These are phyloP conservation scores for Synanthedon formicaeformis DNA, from an alignment of 2,888 invertebrate genomes.

Conservation along the genomic window DNA sequence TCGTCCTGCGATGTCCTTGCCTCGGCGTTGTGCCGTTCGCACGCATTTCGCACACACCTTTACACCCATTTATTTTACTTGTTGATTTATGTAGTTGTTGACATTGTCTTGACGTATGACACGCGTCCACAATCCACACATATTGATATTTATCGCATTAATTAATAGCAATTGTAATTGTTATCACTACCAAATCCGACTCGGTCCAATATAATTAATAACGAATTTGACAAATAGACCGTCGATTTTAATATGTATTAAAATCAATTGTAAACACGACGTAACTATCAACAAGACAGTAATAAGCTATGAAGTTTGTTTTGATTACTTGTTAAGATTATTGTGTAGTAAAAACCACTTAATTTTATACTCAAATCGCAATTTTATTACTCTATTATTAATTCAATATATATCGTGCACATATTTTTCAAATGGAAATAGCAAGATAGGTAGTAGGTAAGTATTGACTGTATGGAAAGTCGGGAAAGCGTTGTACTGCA, in stretches of 20 bases:
- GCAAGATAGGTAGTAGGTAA: too few relatives aligned
- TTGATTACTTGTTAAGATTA: too few relatives aligned
- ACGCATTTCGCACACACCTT: slow-evolving; percentile 27
- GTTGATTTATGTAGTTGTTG: slow-evolving; percentile 8
- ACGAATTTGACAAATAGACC: slow-evolving; percentile 3
- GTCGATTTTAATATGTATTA: too few relatives aligned
- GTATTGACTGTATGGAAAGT: slow-evolving; percentile 34
- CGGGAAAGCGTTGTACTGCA: slow-evolving; percentile 49
- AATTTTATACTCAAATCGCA: too few relatives aligned
- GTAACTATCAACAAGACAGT: too few relatives aligned
- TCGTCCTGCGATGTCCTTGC: slow-evolving; percentile 61
- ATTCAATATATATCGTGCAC: too few relatives aligned
- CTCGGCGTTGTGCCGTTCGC: slow-evolving; percentile 24
- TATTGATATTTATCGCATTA: slow-evolving; percentile 1
- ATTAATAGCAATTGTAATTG: not conserved
- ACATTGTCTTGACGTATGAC: slow-evolving; percentile 5
- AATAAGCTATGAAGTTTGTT: too few relatives aligned
- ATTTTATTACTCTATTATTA: too few relatives aligned
- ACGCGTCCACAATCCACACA: not conserved
- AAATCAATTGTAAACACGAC: too few relatives aligned
- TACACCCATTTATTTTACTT: slow-evolving; percentile 6
- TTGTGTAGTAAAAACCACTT: too few relatives aligned
- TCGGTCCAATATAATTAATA: not conserved
- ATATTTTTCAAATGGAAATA: too few relatives aligned
- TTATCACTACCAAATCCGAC: not conserved